Evolutionary conservation across 2,113 vertebrate genomes (phyloP).

Genomic region (Anguilla rostrata): DNA sequence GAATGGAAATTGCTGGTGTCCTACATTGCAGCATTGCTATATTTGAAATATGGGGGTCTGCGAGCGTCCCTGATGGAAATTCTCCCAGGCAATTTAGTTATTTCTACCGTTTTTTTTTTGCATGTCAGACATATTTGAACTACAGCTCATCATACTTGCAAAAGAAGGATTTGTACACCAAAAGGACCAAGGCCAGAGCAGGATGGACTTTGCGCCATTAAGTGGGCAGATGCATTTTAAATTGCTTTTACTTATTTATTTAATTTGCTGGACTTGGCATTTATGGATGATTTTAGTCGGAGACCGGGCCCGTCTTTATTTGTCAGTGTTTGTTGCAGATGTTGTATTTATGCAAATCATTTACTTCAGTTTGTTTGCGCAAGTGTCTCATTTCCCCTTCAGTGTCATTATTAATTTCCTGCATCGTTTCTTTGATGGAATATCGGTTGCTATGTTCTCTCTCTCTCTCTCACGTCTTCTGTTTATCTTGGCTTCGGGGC

Average conservation of each 20-base stretch:
- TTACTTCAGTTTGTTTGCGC: slow-evolving; percentile 64
- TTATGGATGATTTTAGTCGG: slow-evolving; percentile 25
- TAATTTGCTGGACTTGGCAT: slow-evolving; percentile 11
- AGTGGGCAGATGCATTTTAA: background rate
- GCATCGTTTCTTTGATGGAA: slow-evolving; percentile 64
- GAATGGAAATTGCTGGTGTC: background rate
- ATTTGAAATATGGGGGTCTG: background rate
- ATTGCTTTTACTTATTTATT: background rate
- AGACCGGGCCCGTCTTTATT: slow-evolving; percentile 34
- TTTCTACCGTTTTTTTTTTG: background rate
- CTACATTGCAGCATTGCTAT: background rate
- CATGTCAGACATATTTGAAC: background rate
- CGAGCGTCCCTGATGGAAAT: background rate
- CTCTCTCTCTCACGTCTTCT: slow-evolving; percentile 40
- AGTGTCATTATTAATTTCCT: slow-evolving; percentile 66
- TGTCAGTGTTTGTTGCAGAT: slow-evolving; percentile 64
- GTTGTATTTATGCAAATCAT: slow-evolving; percentile 68
- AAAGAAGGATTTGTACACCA: background rate
- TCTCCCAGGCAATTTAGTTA: background rate
- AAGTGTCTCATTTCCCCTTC: slow-evolving; percentile 70
- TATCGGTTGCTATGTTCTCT: slow-evolving; percentile 58
- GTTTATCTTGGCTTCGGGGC: slow-evolving; percentile 10
- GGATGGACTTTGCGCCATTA: background rate
- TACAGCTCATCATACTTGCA: background rate
- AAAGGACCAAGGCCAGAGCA: slow-evolving; percentile 1